Evolutionary conservation across 2,797 vertebrate genomes (phyloP).

Genomic region (Cossypha polioptera): DNA sequence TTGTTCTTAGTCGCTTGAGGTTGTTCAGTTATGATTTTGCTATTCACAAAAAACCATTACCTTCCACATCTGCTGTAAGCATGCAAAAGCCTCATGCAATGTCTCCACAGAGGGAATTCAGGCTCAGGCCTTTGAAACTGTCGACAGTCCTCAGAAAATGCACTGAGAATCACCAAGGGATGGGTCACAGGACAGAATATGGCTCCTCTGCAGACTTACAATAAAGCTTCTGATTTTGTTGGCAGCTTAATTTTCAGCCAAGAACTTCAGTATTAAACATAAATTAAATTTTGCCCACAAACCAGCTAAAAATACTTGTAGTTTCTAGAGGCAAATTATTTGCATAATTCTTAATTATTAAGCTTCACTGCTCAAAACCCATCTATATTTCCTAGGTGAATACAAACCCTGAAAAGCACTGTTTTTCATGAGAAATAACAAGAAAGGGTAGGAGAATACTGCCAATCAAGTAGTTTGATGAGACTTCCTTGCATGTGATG

Average conservation of each 20-base stretch:
- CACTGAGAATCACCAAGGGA: neutral
- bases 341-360: neutral
- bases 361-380: neutral
- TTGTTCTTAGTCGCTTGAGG: neutral
- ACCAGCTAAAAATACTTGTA: constrained; percentile 14
- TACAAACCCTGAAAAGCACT: neutral
- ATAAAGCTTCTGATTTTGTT: neutral
- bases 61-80: neutral
- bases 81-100: neutral
- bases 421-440: neutral
- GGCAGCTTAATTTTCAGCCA: neutral
- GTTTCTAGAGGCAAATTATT: neutral
- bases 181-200: neutral
- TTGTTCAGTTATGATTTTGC: neutral
- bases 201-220: neutral
- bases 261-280: neutral
- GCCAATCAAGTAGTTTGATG: neutral
- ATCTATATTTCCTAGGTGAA: neutral
- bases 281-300: neutral
- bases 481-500: neutral
- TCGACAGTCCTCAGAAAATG: neutral
- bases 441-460: neutral
- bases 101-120: neutral
- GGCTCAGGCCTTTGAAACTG: neutral
- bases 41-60: neutral